Evolutionary conservation across 2,797 vertebrate genomes (phyloP).

Genomic region (Enteromius paludinosus): DNA sequence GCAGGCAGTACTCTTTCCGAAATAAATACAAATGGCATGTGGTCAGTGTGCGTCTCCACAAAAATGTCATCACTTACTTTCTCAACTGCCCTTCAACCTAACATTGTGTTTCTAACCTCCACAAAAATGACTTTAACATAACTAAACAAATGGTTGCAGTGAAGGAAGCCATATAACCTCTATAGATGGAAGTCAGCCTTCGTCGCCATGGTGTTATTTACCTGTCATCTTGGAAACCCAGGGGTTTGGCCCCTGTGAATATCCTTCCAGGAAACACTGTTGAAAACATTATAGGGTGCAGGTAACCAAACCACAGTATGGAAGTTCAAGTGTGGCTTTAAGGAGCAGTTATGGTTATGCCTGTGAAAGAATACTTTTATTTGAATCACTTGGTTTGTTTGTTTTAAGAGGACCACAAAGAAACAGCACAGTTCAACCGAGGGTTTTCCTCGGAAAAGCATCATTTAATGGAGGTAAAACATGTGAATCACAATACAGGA

Average conservation of each 20-base stretch:
- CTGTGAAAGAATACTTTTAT: not conserved
- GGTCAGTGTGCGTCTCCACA: slow-evolving; percentile 7
- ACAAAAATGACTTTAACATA: slow-evolving; percentile 40
- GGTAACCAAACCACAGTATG: slow-evolving; percentile 46
- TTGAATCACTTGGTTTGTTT: slow-evolving; percentile 20
- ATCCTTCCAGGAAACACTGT: slow-evolving; percentile 47
- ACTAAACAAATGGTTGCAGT: slow-evolving; percentile 20
- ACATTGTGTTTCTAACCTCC: slow-evolving; percentile 13
- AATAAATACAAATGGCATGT: not conserved
- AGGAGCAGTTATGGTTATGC: slow-evolving; percentile 23
- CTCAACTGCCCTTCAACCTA: slow-evolving; percentile 7
- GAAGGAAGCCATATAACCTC: slow-evolving; percentile 7
- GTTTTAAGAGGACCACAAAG: slow-evolving; percentile 34
- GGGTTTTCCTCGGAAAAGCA: slow-evolving; percentile 4
- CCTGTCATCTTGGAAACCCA: slow-evolving; percentile 43
- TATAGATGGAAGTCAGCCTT: slow-evolving; percentile 23
- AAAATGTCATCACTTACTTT: slow-evolving; percentile 23
- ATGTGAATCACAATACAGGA: not conserved
- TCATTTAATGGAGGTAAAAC: slow-evolving; percentile 18
- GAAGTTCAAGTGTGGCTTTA: slow-evolving; percentile 35
- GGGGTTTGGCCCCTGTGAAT: slow-evolving; percentile 32
- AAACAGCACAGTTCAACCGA: slow-evolving; percentile 13
- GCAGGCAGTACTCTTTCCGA: not conserved
- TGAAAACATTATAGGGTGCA: slow-evolving; percentile 53
- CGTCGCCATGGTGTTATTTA: slow-evolving; percentile 41